Evolutionary conservation across 2,113 vertebrate genomes (phyloP), one percentile per base, ranked within the genome.

Genomic region (Hemibates koningsi): DNA sequence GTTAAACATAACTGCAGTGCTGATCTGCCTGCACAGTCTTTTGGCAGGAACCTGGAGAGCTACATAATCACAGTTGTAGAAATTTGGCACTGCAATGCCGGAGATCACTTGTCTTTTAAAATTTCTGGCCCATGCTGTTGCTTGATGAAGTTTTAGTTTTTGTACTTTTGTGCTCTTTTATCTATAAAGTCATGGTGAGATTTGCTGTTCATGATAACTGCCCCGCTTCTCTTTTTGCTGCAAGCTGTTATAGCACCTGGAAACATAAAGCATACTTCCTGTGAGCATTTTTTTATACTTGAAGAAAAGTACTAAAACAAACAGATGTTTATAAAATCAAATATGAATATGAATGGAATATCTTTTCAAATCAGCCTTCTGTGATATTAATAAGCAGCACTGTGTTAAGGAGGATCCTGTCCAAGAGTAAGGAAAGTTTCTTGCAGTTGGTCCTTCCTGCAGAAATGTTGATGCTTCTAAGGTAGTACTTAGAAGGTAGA

Each of bases 161-260:
- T 59, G 36, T 21, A 48, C 34, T 79, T 81, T 78, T 56, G 45
- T 36, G 11, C 50, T 5, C 52, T 82, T 90, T 89, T 48, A 53
- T 90, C 12, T 54, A 10, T 66, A 54, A 84, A 81, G 84, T 85
- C 57, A 41, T 13, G 9, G 45, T 14, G 63, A 73, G 63, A 41
- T 38, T 71, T 17, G 5, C 73, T 80, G 82, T 52, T 78, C 86
- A 59, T 84, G 66, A 89, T 83, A 91, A 87, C 86, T 83, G 81
- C 53, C 81, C 83, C 3, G 79, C 87, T 83, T 56, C 59, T 86
- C 83, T 85, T 83, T 93, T 93, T 89, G 83, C 83, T 84, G 83
- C 92, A 92, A 89, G 89, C 94, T 95, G 91, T 84, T 83, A 85
- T 43, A 90, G 90, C 92, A 92, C 83, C 90, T 94, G 91, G 81